These are phyloP conservation scores for Leucoraja erinaceus DNA, from an alignment of 2,113 vertebrate species.

Conservation along the genomic window DNA sequence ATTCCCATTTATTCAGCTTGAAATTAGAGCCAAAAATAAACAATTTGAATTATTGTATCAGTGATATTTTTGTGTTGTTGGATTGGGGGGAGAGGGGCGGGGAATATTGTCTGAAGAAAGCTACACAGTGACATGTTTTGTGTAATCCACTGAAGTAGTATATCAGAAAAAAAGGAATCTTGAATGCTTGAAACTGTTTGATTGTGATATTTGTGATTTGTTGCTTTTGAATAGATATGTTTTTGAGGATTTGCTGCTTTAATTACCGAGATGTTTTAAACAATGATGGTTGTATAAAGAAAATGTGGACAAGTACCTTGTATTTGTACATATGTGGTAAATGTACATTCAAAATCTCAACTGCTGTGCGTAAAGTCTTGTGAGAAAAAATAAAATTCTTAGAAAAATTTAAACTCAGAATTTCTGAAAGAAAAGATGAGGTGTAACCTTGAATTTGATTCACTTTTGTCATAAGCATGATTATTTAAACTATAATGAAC, in stretches of 20 bases:
- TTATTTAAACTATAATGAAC: neutral
- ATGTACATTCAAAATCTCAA: conserved; percentile 34
- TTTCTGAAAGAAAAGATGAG: neutral
- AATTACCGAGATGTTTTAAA: conserved; percentile 30
- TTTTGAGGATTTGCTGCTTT: conserved; percentile 33
- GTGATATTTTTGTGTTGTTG: conserved; percentile 25
- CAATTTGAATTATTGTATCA: conserved; percentile 17
- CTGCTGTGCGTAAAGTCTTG: conserved; percentile 31
- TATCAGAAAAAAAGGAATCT: conserved; percentile 11
- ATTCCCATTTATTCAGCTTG: neutral
- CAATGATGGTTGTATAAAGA: conserved; percentile 31
- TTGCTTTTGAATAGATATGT: conserved; percentile 35
- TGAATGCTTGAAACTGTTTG: conserved; percentile 29
- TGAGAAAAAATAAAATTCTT: conserved; percentile 36
- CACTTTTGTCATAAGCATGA: conserved; percentile 6
- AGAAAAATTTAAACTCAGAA: conserved; percentile 25
- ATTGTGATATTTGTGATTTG: conserved; percentile 23
- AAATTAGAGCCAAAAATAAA: conserved; percentile 18
- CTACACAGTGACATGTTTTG: neutral
- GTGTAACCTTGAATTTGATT: neutral
- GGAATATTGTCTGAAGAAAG: neutral
- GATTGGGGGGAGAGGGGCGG: neutral
- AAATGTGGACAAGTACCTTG: conserved; percentile 18
- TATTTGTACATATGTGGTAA: conserved; percentile 38
- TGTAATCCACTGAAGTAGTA: conserved; percentile 2